These are phyloP conservation scores for Sarcophaga subvicina DNA, from an alignment of 2,888 invertebrate genomes.

Conservation along the genomic window DNA sequence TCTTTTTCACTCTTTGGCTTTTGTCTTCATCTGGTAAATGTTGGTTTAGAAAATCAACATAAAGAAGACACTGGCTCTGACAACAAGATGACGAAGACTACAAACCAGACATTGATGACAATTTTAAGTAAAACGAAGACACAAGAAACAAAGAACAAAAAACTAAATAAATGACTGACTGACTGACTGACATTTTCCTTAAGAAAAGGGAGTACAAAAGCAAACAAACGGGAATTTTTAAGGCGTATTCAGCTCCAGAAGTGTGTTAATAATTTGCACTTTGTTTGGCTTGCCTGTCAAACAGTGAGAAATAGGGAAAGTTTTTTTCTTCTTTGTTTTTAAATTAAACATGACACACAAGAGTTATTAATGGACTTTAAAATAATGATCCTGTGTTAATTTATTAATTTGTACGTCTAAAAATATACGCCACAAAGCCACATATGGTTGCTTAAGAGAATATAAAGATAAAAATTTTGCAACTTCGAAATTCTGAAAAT, in stretches of 20 bases:
- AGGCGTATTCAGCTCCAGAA: background rate
- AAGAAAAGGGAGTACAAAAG: background rate
- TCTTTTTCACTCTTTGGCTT: background rate
- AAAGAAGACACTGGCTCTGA: background rate
- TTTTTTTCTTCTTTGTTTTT: background rate
- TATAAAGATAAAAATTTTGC: no score
- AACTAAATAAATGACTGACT: slow-evolving; percentile 14
- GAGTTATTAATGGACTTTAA: no score
- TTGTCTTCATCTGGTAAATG: background rate
- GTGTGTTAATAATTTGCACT: slow-evolving; percentile 37
- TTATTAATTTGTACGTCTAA: no score
- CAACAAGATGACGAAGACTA: background rate
- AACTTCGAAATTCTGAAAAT: no score
- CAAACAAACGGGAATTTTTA: background rate
- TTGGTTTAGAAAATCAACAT: background rate
- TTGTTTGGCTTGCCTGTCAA: background rate
- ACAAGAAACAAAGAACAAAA: background rate
- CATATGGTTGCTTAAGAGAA: no score
- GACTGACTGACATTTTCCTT: slow-evolving; percentile 20
- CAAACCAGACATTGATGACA: slow-evolving; percentile 23
- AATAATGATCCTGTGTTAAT: no score
- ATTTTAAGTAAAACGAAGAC: background rate
- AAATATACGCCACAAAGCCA: no score
- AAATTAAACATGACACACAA: background rate
- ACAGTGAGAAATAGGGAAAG: background rate